A percentile compares a stretch with the other conserved stretches of the same genome.
phyloP scores from a whole-genome alignment of 1,140 invertebrate species.

The Ladona fulva region DNA sequence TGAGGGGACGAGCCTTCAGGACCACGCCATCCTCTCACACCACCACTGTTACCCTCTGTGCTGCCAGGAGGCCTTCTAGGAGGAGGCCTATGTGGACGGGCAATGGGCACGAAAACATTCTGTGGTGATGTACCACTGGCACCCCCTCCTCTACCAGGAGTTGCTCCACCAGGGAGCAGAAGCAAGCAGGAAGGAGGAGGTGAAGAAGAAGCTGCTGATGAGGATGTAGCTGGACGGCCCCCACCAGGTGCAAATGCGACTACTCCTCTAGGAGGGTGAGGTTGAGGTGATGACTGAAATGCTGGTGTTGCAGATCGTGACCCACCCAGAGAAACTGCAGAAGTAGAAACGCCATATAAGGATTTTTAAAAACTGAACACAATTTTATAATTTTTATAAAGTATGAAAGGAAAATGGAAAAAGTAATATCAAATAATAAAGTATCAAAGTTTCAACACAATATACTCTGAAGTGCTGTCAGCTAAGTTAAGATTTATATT shows the following conservation, averaged over 20 bases:
- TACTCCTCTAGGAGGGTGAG: background rate
- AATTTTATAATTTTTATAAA: too few species aligned
- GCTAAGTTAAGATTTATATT: too few species aligned
- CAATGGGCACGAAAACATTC: slow-evolving; percentile 81
- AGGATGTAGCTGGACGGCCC: background rate
- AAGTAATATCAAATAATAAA: too few species aligned
- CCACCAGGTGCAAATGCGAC: background rate
- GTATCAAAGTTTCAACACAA: too few species aligned
- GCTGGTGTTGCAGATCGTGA: slow-evolving; percentile 82
- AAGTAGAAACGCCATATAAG: too few species aligned
- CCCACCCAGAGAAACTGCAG: slow-evolving; percentile 79
- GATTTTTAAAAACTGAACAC: too few species aligned
- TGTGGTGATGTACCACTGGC: slow-evolving; percentile 50
- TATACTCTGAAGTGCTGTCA: too few species aligned
- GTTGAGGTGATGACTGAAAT: slow-evolving; percentile 35
- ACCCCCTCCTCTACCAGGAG: slow-evolving; percentile 39
- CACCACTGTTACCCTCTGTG: background rate
- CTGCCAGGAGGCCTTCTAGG: background rate
- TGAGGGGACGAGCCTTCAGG: slow-evolving; percentile 24
- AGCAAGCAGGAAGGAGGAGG: slow-evolving; percentile 57
- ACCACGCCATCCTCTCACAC: background rate
- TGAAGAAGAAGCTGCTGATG: slow-evolving; percentile 42
- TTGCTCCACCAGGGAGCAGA: slow-evolving; percentile 54
- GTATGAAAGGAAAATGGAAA: too few species aligned
- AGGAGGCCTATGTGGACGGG: slow-evolving; percentile 38